Conservation (phyloP, 92 coral and sea anemone species). For the Zoanthus sociatus region DNA sequence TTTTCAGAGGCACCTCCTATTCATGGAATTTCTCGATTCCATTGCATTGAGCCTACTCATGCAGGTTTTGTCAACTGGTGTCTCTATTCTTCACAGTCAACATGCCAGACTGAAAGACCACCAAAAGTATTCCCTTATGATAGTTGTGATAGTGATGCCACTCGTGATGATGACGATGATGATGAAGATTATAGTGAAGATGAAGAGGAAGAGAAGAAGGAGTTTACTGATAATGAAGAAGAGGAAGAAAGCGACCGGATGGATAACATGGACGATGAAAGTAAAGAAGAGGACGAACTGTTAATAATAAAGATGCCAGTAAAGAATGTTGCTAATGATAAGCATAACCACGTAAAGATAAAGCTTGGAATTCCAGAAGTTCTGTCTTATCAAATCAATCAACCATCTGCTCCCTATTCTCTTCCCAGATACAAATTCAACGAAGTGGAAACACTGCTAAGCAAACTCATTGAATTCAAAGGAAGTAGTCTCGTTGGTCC, state of each 20-base stretch:
- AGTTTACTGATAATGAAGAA: conserved; percentile 21
- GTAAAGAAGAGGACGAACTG: conserved; percentile 10
- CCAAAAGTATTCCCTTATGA: conserved; percentile 39
- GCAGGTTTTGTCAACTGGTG: conserved; percentile 40
- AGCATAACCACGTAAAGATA: conserved; percentile 22
- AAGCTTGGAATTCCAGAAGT: conserved; percentile 45
- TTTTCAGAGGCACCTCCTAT: conserved; percentile 51
- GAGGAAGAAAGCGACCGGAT: conserved; percentile 18
- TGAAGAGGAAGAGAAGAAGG: conserved; percentile 25
- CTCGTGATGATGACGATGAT: neutral
- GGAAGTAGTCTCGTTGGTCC: conserved; percentile 38
- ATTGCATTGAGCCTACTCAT: conserved; percentile 54
- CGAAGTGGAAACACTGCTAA: conserved; percentile 44
- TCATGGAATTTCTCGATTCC: conserved; percentile 53
- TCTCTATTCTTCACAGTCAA: conserved; percentile 52
- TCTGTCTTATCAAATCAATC: conserved; percentile 29
- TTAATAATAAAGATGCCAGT: conserved; percentile 38
- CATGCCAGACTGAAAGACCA: conserved; percentile 48
- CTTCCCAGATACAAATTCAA: conserved; percentile 36
- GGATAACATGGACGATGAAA: conserved; percentile 35
- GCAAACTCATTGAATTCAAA: conserved; percentile 15
- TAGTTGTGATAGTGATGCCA: conserved; percentile 24
- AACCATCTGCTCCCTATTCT: conserved; percentile 44
- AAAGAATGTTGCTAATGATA: conserved; percentile 32
- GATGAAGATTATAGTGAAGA: conserved; percentile 14